Base-by-base conservation (phyloP, 2,888 invertebrate species). In the Deilephila elpenor region DNA sequence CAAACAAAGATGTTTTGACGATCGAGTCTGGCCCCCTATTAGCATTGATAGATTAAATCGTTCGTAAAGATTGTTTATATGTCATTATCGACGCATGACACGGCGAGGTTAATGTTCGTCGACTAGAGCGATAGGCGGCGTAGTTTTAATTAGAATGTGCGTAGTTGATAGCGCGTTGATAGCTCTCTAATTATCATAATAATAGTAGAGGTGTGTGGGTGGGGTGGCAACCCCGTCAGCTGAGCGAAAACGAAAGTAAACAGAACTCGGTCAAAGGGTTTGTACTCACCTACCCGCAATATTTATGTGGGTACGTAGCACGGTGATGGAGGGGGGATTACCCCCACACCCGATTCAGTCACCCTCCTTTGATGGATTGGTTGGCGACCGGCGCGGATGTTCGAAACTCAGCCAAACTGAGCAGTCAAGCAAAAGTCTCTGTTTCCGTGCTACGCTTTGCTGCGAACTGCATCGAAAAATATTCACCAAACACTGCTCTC, bases 211-310 rank as follows among this genome's bases (percentile, higher is more conserved):
- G 87, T 89, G 84, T 85, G 87, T 86, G 88, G 87, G 86, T 81
- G 88, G 90, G 92, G 90, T 87, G 91, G 91, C 86, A 88, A 88
- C 89, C 91, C 89, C 94, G 93, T 93, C 95, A 94, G 95, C 95
- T 95, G 95, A 93, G 94, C 91, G 95, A 95, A 95, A 95, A 93
- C 92, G 95, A 95, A 95, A 95, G 95, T 95, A 94, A 94, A 94
- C 94, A 95, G 94, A 94, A 95, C 94, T 95, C 95, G 95, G 95
- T 95, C 95, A 95, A 95, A 95, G 95, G 95, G 95, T 94, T 93
- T 93, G 93, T 93, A 93, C 91, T 93, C 94, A 92, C 93, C 94
- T 94, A 94, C 94, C 93, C 93, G 90, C 94, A 94, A 94, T 94
- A 94, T 94, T 94, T 94, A 94, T 94, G 94, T 94, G 93, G 94